Evolutionary conservation across 2,888 invertebrate species (phyloP), one percentile per base, ranked within the genome.

Genomic region (Cryptus viduatorius): DNA sequence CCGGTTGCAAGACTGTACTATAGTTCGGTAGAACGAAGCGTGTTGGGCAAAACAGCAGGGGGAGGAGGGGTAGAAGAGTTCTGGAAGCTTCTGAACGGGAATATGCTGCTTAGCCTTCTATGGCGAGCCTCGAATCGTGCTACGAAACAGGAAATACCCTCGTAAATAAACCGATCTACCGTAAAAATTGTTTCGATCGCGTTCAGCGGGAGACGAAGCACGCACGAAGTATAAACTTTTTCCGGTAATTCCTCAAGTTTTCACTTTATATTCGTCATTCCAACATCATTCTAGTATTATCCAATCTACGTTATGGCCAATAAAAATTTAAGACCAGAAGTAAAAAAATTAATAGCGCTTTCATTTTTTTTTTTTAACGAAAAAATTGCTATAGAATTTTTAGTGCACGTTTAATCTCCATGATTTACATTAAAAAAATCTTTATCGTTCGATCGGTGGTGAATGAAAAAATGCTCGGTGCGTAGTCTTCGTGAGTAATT

Each of bases 181-280:
- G n/a, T 29, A 44, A 79, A 72, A 64, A 79, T 71, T 79, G 10
- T 64, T 72, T 65, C 53, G 29, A 79, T 72, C 46, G 16, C n/a
- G n/a, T n/a, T 31, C 31, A 19, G 10, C 48, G 8, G 12, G n/a
- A 8, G 56, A 24, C 56, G 56, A 56, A 56, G 24, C 56, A 24
- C 10, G 56, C 56, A 10, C 24, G 24, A 56, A 10, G 24, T 48
- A 46, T 50, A 24, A 50, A 69, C 48, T 69, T 69, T 14, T 69
- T 12, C 56, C 56, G 24, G 4, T 12, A 24, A 56, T 56, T 56
- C 24, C 19, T 24, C 56, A 24, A 56, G 16, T 56, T 56, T 56
- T 56, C 24, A 24, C 19, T 19, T 53, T 53, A 53, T 53, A 53
- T 53, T 16, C 19, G 53, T 53, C 19, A 19, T 12, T 4, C 24